phyloP scores from a whole-genome alignment of 2,888 invertebrate species.

The Drosophila antonietae region DNA sequence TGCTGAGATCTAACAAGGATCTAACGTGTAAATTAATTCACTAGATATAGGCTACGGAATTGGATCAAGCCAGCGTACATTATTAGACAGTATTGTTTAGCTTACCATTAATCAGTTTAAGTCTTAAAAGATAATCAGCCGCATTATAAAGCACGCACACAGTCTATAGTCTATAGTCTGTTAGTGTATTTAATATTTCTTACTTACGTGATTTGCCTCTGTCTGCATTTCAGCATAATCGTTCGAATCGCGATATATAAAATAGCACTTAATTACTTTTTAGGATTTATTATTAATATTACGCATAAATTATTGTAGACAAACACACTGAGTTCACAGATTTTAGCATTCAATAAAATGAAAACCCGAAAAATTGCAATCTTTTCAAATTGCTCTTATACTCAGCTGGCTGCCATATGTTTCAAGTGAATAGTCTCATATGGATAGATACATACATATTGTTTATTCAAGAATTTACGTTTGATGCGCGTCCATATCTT shows the following conservation, averaged over 20 bases:
- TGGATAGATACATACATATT: conserved; percentile 1
- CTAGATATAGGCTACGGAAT: conserved; percentile 30
- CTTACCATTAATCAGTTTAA: conserved; percentile 36
- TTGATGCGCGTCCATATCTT: conserved; percentile 7
- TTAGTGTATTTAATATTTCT: conserved; percentile 14
- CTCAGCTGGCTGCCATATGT: not conserved
- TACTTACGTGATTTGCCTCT: conserved; percentile 14
- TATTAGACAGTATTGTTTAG: conserved; percentile 51
- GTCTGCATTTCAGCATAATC: conserved; percentile 19
- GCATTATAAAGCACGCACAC: conserved; percentile 33
- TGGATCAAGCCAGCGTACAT: conserved; percentile 32
- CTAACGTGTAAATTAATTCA: conserved; percentile 44
- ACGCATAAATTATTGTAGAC: conserved; percentile 67
- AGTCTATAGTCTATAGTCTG: conserved; percentile 7
- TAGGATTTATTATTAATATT: conserved; percentile 59
- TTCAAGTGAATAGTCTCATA: conserved; percentile 8
- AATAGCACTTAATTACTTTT: conserved; percentile 31
- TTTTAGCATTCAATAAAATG: conserved; percentile 59
- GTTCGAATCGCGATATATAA: conserved; percentile 11
- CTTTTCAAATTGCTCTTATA: not conserved
- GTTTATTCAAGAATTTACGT: not conserved
- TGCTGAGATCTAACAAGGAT: conserved; percentile 26
- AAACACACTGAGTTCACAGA: conserved; percentile 47
- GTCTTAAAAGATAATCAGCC: conserved; percentile 14
- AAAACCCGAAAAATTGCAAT: conserved; percentile 38